Percentiles rank a stretch among this genome's conserved stretches.
phyloP scores from a whole-genome alignment of 2,797 vertebrate genomes.

The Antrozous pallidus region DNA sequence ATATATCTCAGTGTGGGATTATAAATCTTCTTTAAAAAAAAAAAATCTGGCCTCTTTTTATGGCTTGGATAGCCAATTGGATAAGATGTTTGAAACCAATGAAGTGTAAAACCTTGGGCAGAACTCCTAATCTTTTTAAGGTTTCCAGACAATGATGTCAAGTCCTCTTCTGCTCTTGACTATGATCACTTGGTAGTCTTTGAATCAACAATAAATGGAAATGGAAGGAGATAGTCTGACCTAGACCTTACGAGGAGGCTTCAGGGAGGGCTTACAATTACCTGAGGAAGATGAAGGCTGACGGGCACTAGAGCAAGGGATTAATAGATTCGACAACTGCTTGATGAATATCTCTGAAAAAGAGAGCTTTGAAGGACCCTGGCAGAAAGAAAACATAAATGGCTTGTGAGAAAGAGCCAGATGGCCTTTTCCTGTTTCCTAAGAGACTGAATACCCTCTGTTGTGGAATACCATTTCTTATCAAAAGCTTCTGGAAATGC shows the following conservation, averaged over 20 bases:
- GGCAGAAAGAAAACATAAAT: conserved; percentile 67
- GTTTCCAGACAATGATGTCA: conserved; percentile 50
- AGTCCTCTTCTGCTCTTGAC: neutral
- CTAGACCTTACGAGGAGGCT: conserved; percentile 13
- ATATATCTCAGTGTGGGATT: neutral
- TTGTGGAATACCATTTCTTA: conserved; percentile 68
- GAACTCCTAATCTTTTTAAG: conserved; percentile 26
- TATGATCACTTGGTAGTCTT: conserved; percentile 52
- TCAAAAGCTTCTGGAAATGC: conserved; percentile 81
- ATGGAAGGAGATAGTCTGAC: conserved; percentile 49
- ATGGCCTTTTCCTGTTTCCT: conserved; percentile 74
- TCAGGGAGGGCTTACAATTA: conserved; percentile 51
- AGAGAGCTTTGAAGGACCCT: conserved; percentile 53
- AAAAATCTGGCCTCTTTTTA: neutral
- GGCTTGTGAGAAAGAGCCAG: conserved; percentile 60
- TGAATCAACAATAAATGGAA: conserved; percentile 58
- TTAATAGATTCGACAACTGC: conserved; percentile 76
- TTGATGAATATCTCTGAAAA: conserved; percentile 75
- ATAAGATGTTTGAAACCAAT: neutral
- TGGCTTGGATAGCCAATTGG: neutral
- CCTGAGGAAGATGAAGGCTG: neutral
- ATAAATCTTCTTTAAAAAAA: neutral
- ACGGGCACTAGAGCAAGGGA: conserved; percentile 63
- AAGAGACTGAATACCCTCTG: conserved; percentile 66
- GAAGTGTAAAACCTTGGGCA: neutral